Conservation (phyloP, 2,797 vertebrate genomes). For the Anabas testudineus region DNA sequence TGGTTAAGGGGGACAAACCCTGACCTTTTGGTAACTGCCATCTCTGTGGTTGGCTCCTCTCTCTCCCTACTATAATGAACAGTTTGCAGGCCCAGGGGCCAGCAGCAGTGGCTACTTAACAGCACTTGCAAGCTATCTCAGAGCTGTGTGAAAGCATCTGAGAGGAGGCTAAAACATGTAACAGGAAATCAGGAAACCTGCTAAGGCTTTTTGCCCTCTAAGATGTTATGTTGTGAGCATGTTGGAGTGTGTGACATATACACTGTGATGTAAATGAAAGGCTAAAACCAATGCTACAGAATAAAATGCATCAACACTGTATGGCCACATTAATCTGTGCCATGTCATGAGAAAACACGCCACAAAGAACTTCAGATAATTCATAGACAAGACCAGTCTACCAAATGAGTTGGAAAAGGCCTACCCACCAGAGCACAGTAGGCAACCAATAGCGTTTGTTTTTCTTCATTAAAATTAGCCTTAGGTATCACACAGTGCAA, state of each 20-base stretch:
- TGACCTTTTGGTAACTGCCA: constrained; percentile 75
- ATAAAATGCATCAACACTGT: neutral
- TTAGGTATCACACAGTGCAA: constrained; percentile 66
- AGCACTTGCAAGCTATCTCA: constrained; percentile 53
- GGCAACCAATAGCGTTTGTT: constrained; percentile 67
- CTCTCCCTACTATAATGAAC: constrained; percentile 64
- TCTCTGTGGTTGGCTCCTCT: constrained; percentile 45
- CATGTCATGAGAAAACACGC: constrained; percentile 3
- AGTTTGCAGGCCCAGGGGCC: constrained; percentile 63
- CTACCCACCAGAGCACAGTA: constrained; percentile 53
- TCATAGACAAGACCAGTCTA: constrained; percentile 26
- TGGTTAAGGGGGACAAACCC: constrained; percentile 47
- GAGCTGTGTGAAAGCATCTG: constrained; percentile 54
- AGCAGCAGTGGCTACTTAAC: constrained; percentile 62
- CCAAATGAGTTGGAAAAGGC: constrained; percentile 38
- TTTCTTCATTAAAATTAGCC: constrained; percentile 79
- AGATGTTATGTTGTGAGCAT: constrained; percentile 7
- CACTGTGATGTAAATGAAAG: neutral
- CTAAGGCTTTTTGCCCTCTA: neutral
- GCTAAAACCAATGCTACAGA: neutral
- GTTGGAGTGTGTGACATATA: constrained; percentile 11
- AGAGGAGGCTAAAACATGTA: constrained; percentile 25
- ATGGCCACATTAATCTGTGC: constrained; percentile 22
- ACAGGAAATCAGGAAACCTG: constrained; percentile 20
- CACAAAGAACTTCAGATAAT: constrained; percentile 37